Base-by-base conservation (phyloP, 1,140 invertebrate species). In the Steinernema feltiae region DNA sequence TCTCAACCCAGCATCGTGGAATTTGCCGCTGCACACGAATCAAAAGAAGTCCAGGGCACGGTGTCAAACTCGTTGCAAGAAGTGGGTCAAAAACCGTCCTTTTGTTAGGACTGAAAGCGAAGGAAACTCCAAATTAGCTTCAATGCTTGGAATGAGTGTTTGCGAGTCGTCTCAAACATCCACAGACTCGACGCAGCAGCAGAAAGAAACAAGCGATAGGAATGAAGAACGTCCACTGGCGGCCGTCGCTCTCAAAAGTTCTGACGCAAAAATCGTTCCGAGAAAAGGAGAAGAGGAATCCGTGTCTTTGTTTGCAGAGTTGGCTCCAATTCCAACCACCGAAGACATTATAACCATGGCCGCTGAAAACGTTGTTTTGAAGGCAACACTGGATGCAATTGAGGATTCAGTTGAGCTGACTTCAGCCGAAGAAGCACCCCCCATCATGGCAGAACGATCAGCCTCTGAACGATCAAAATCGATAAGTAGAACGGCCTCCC, bases 311-410 rank as follows among this genome's bases (percentile, higher is more conserved):
- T 12, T 27, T 27, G 24, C 53, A 3, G 12, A 63, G 15, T 17
- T 63, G 3, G 12, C 12, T 3, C 12, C 53, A 7, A 12, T 63
- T 27, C 53, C 53, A 63, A 63, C 53, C 7, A 27, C 53, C 15
- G 53, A 63, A 63, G 53, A 63, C 12, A 63, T 63, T 63, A 63
- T 63, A 12, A 63, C 7, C 24, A 63, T 63, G 53, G 53, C 53
- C 24, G 53, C 53, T 63, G 53, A 63, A 27, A 63, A 63, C 24
- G 24, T 63, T 7, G 53, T 21, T 15, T 27, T 63, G 2, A 63
- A 63, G 24, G 53, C 24, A 3, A 27, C 53, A 7, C 7, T 7
- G 24, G 53, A 63, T 15, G 53, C 53, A 21, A 63, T 63, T 27
- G 53, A 63, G 53, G 53, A 63, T 27, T n/a, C 53, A 15, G 53